phyloP scores from a whole-genome alignment of 2,888 invertebrate genomes.

The Drosophila rellima region DNA sequence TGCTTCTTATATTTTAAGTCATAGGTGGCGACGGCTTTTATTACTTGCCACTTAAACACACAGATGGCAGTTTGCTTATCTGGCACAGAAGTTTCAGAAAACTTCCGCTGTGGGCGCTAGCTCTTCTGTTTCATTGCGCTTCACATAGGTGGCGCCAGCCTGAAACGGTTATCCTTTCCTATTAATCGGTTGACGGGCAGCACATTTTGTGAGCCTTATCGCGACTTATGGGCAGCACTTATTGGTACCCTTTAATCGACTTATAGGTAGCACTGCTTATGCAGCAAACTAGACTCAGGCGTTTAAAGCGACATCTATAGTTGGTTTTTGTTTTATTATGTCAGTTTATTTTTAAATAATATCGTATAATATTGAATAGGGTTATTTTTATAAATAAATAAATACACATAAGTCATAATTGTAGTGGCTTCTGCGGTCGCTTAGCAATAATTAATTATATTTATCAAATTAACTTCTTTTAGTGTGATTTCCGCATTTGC shows the following conservation, averaged over 20 bases:
- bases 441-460: not conserved
- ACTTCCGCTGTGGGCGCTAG: not conserved
- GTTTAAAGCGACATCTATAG: conserved; percentile 31
- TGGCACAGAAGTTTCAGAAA: not conserved
- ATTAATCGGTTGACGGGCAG: not conserved
- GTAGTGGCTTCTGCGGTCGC: not conserved
- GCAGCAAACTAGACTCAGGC: not conserved
- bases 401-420: not conserved
- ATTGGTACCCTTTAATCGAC: too few relatives aligned
- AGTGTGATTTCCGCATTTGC: not conserved
- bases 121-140: fast-evolving
- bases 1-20: not conserved
- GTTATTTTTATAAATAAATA: not conserved
- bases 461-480: not conserved
- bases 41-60: not conserved
- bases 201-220: not conserved
- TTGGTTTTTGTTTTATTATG: not conserved
- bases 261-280: not conserved
- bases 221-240: not conserved
- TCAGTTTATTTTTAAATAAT: too few relatives aligned
- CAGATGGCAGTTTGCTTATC: not conserved
- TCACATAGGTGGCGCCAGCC: conserved; percentile 32
- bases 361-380: too few relatives aligned
- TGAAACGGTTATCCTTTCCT: not conserved
- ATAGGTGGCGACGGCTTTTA: not conserved